Conservation (phyloP, 2,888 invertebrate species). For the Trilocha varians region DNA sequence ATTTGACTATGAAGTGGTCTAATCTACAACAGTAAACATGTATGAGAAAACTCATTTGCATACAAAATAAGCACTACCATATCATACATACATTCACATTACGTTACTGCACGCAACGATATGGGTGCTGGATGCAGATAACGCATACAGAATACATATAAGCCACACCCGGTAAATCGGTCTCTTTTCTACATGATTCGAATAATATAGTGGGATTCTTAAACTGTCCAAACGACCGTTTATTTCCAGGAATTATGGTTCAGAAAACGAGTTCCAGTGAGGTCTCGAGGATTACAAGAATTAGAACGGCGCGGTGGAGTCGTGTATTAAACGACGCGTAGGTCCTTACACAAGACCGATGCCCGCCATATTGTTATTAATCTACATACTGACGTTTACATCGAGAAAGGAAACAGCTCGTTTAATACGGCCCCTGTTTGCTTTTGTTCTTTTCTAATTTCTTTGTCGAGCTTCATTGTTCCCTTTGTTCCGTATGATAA, state of each 20-base stretch:
- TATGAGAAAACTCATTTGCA: constrained; percentile 50
- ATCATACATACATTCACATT: constrained; percentile 20
- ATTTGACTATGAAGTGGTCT: background rate
- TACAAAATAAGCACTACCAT: constrained; percentile 44
- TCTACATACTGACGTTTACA: constrained; percentile 43
- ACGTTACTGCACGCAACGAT: constrained; percentile 2
- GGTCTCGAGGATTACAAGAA: constrained; percentile 5
- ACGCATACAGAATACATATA: constrained; percentile 56
- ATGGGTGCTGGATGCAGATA: constrained; percentile 20
- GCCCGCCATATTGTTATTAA: constrained; percentile 50
- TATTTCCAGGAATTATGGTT: constrained; percentile 30
- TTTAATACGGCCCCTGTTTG: constrained; percentile 48
- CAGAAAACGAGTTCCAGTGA: constrained; percentile 21
- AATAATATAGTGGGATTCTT: constrained; percentile 9
- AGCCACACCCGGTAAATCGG: constrained; percentile 55
- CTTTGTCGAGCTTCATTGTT: constrained; percentile 58
- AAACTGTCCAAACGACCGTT: constrained; percentile 25
- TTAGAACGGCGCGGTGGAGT: constrained; percentile 7
- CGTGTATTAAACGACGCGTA: constrained; percentile 34
- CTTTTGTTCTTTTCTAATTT: constrained; percentile 61
- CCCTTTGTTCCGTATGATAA: no score
- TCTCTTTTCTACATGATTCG: constrained; percentile 40
- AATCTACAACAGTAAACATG: constrained; percentile 33
- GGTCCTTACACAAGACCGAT: constrained; percentile 33
- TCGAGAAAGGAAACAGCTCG: constrained; percentile 51